A percentile compares a stretch with the other conserved stretches of the same genome.
Evolutionary conservation across 92 coral and sea anemone genomes (phyloP).

Genomic region (Porites evermanni): DNA sequence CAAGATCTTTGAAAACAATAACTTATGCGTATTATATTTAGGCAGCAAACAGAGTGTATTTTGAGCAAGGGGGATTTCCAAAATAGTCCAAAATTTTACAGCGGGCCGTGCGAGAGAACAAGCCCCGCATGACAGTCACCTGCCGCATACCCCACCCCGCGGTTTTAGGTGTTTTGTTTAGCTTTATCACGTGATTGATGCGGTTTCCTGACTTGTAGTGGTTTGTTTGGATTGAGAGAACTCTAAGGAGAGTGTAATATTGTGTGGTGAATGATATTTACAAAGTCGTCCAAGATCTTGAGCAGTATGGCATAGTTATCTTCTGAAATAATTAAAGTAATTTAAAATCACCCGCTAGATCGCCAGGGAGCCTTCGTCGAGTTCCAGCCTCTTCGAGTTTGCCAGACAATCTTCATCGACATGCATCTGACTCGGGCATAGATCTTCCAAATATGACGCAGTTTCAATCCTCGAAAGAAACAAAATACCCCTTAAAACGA

Average conservation of each 20-base stretch:
- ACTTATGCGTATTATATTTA: too few species aligned
- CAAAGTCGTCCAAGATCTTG: neutral
- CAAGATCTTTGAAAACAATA: too few species aligned
- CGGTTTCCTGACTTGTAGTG: neutral
- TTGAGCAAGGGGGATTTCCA: too few species aligned
- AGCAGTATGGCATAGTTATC: neutral
- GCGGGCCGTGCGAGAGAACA: too few species aligned
- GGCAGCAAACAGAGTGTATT: too few species aligned
- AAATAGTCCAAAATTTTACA: too few species aligned
- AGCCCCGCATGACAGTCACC: constrained; percentile 4
- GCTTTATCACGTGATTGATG: constrained; percentile 23
- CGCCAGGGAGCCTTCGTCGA: constrained; percentile 60
- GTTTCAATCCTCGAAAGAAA: constrained; percentile 40
- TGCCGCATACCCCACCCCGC: neutral
- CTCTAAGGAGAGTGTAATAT: neutral
- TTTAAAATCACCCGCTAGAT: constrained; percentile 63
- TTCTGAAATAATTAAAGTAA: constrained; percentile 12
- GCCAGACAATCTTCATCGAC: constrained; percentile 69
- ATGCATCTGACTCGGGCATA: constrained; percentile 81
- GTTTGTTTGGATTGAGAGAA: constrained; percentile 38
- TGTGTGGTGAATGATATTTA: neutral
- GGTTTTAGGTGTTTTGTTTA: neutral
- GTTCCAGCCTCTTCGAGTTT: constrained; percentile 63
- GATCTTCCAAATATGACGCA: constrained; percentile 66
- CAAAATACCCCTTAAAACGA: constrained; percentile 75